Conservation (phyloP, 1,140 invertebrate genomes). For the Cydia strobilella region DNA sequence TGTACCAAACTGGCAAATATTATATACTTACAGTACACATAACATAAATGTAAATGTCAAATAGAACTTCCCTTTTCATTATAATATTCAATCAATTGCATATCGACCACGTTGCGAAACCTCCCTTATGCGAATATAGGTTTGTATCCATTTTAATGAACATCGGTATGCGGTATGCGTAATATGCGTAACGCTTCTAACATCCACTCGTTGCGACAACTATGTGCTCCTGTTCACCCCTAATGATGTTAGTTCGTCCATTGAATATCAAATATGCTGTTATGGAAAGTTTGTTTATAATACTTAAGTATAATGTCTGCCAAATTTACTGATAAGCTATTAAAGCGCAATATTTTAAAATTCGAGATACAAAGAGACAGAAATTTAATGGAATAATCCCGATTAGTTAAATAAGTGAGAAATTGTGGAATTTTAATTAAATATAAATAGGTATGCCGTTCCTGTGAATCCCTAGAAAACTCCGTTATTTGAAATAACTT, state of each 20-base stretch:
- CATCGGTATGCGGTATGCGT: too few relatives aligned
- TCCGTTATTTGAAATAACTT: too few relatives aligned
- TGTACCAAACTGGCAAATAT: too few relatives aligned
- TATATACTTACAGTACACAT: not conserved
- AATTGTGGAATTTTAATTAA: too few relatives aligned
- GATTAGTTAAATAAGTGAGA: too few relatives aligned
- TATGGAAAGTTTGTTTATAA: not conserved
- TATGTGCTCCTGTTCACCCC: not conserved
- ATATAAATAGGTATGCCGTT: too few relatives aligned
- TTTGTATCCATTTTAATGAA: not conserved
- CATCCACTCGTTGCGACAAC: not conserved
- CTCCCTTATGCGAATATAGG: not conserved
- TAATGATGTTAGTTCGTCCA: not conserved
- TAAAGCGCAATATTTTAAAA: not conserved
- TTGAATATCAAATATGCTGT: slow-evolving; percentile 18
- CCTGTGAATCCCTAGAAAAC: too few relatives aligned
- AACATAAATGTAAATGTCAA: not conserved
- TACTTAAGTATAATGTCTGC: too few relatives aligned
- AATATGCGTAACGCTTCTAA: not conserved
- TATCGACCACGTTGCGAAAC: not conserved
- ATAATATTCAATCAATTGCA: not conserved
- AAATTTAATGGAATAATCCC: too few relatives aligned
- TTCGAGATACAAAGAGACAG: not conserved
- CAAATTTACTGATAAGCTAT: not conserved
- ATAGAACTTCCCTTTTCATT: not conserved